Conservation (phyloP, 2,113 vertebrate genomes). For the Xiphophorus couchianus region DNA sequence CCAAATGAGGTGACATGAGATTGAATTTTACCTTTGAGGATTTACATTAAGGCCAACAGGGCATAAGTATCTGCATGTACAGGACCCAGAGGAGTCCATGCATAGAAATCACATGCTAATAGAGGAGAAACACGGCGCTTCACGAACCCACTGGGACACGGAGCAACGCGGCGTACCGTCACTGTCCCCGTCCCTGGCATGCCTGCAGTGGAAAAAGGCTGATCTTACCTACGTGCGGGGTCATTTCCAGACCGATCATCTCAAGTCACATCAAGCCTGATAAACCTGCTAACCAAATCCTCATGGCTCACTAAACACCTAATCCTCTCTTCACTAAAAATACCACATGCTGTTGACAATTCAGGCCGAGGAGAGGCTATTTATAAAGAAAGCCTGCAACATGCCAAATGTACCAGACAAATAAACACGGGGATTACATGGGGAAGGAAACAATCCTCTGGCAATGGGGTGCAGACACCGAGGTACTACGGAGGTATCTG, state of each 20-base stretch:
- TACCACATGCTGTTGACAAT: constrained; percentile 42
- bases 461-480: neutral
- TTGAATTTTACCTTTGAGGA: neutral
- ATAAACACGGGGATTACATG: constrained; percentile 43
- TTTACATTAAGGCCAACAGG: neutral
- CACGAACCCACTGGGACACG: neutral
- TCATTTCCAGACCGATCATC: constrained; percentile 61
- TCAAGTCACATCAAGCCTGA: constrained; percentile 46
- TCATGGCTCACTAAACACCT: constrained; percentile 59
- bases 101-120: no score
- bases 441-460: constrained; percentile 44
- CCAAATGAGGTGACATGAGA: no score
- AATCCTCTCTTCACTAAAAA: constrained; percentile 55
- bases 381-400: constrained; percentile 43
- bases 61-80: neutral
- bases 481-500: neutral
- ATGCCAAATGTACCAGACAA: constrained; percentile 40
- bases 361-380: constrained; percentile 36
- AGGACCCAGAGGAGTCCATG: neutral
- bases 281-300: constrained; percentile 65
- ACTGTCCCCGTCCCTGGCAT: constrained; percentile 2
- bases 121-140: neutral
- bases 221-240: constrained; percentile 44
- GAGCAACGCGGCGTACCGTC: neutral
- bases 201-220: constrained; percentile 42